Evolutionary conservation across 2,113 vertebrate species (phyloP), one percentile per base, ranked within the genome.

Genomic region (Melanerpes formicivorus): DNA sequence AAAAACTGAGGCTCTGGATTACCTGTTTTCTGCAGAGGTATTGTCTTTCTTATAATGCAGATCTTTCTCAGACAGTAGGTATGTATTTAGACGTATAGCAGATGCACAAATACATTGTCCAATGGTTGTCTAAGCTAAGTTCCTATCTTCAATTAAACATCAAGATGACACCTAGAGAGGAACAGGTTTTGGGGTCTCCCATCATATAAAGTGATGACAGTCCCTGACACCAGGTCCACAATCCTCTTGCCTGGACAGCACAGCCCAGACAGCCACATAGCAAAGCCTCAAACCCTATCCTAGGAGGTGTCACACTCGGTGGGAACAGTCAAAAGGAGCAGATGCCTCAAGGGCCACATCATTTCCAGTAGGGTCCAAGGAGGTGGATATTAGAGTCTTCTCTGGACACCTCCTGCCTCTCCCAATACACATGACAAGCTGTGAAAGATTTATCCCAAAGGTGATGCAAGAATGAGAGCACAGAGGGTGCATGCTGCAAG

Each of bases 21-120:
- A 98, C 82, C 97, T 99, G 44, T 97, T 95, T 84, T 98, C 98
- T 85, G 58, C 92, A 84, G 97, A 99, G 96, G 99, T 99, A 97
- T 32, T 60, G 14, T 59, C 37, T 78, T 90, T 69, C 44, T 42
- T 42, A 12, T 21, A 62, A 50, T 2, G 1, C 4, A 77, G 54
- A 81, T 23, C 9, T n/a, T 25, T 44, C 55, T 84, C 77, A 75
- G 10, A 11, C 1, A 34, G 5, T 9, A 74, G 15, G 27, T 9
- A 48, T 14, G 25, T 15, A 15, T 12, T 18, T 37, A 52, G 27
- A 23, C 40, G 25, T 11, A 30, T 5, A 85, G 40, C 13, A 82
- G 34, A 58, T 34, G 4, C 4, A 46, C 25, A 25, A 5, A 16
- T 13, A 23, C 9, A 18, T 11, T 50, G 6, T 6, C 8, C 80